A percentile compares a stretch with the other conserved stretches of the same genome.
Conservation (phyloP, 2,888 invertebrate species). For the Calameuta filiformis region DNA sequence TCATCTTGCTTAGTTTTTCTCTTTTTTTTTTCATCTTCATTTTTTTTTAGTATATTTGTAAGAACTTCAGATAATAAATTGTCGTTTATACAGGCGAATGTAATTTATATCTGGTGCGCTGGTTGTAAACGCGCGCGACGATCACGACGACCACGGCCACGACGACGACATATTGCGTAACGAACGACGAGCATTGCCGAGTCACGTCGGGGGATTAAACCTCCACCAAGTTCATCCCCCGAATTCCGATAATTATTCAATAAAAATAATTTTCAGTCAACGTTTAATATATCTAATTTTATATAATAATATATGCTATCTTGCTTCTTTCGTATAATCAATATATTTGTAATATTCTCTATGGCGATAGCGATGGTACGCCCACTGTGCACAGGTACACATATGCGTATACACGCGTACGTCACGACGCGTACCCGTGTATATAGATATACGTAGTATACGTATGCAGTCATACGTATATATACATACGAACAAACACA, state of each 20-base stretch:
- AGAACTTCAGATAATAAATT: conserved; percentile 11
- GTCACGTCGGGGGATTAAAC: neutral
- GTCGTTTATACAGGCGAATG: conserved; percentile 20
- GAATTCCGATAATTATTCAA: conserved; percentile 39
- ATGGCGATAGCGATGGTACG: neutral
- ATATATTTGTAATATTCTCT: conserved; percentile 18
- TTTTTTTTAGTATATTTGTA: conserved; percentile 17
- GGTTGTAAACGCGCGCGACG: conserved; percentile 8
- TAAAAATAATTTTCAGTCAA: conserved; percentile 52
- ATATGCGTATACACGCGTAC: neutral
- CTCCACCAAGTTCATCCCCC: neutral
- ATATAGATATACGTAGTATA: conserved; percentile 1
- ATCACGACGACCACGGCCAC: neutral
- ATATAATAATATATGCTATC: conserved; percentile 29
- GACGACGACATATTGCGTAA: neutral
- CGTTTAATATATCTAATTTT: conserved; percentile 41
- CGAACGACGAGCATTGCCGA: neutral
- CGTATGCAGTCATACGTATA: conserved; percentile 23
- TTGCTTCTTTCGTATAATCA: conserved; percentile 13
- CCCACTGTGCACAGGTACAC: neutral
- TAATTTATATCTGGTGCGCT: conserved; percentile 11
- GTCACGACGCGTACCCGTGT: neutral
- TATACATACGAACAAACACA: conserved; percentile 28
- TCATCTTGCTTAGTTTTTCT: neutral
- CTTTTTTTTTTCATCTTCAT: conserved; percentile 27